Conservation (phyloP, 1,140 invertebrate genomes). For the Babylonia areolata region DNA sequence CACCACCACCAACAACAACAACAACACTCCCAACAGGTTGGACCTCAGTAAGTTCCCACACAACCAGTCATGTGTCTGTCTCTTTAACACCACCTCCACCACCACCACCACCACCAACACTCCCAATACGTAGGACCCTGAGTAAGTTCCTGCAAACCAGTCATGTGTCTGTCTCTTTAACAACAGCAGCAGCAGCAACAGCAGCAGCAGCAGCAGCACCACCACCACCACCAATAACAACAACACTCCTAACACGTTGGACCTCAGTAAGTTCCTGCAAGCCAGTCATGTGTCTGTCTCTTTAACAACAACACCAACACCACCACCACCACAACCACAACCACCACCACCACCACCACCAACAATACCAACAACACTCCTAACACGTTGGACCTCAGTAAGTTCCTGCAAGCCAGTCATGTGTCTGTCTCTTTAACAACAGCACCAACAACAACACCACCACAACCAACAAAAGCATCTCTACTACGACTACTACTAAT, state of each 20-base stretch:
- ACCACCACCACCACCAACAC: not conserved
- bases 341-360: not conserved
- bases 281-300: not conserved
- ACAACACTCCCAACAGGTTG: no score
- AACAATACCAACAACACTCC: not conserved
- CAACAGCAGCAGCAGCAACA: not conserved
- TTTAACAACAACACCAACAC: not conserved
- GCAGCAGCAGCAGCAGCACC: no score
- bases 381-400: not conserved
- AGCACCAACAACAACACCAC: not conserved
- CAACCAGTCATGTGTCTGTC: not conserved
- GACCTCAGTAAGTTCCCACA: conserved; percentile 84
- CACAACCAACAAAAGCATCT: no score
- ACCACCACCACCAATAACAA: conserved; percentile 74
- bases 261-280: not conserved
- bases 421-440: not conserved
- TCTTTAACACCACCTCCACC: not conserved
- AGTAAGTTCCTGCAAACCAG: not conserved
- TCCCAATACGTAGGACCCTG: not conserved
- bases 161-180: not conserved
- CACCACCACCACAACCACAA: not conserved
- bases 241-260: not conserved
- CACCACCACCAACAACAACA: conserved; percentile 3
- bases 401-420: not conserved
- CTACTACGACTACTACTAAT: no score